Evolutionary conservation across 2,888 invertebrate species (phyloP), one percentile per base, ranked within the genome.

Genomic region (Digitonthophagus gazella): DNA sequence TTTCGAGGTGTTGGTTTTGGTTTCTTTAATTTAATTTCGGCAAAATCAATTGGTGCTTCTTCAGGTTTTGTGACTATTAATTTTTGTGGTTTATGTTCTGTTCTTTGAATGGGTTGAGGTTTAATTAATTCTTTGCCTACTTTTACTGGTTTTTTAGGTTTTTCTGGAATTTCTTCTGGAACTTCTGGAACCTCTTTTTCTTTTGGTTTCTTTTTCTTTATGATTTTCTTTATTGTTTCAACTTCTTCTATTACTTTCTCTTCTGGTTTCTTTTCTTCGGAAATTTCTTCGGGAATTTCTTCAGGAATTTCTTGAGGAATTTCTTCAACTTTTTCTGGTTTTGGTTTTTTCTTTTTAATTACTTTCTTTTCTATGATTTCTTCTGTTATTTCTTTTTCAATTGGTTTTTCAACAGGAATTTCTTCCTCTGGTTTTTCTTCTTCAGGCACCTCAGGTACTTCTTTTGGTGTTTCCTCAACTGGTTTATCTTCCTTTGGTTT

Each of bases 11-110:
- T 71, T 28, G 74, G 69, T 71, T 80, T 81, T 4, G 80, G 78
- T 72, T 81, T 82, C 61, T 77, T 91, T 2, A 93, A 82, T 82
- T 92, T 91, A 1, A 92, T 83, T 80, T 89, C 86, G 68, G 88
- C 87, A 75, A 89, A 88, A 65, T 86, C 86, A 0, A 89, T 87
- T 22, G 70, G 70, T 11, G 67, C 65, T 28, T 82, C 74, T 19
- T 84, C 84, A 68, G 87, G 86, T 75, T 88, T 85, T 15, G 85
- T 83, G 70, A 88, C 86, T 80, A 88, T 85, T 11, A 90, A 74
- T 78, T 88, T 86, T 20, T 85, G 86, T 0, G 88, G 82, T 77
- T 87, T 85, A 2, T 88, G 80, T 74, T 86, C 85, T 61, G 86
- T 69, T 68, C 67, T 64, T 70, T 70, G 69, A 54, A 71, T 68